Percentiles rank a stretch among this genome's conserved stretches.
phyloP scores from a whole-genome alignment of 2,113 vertebrate species.

The Hypanus sabinus region DNA sequence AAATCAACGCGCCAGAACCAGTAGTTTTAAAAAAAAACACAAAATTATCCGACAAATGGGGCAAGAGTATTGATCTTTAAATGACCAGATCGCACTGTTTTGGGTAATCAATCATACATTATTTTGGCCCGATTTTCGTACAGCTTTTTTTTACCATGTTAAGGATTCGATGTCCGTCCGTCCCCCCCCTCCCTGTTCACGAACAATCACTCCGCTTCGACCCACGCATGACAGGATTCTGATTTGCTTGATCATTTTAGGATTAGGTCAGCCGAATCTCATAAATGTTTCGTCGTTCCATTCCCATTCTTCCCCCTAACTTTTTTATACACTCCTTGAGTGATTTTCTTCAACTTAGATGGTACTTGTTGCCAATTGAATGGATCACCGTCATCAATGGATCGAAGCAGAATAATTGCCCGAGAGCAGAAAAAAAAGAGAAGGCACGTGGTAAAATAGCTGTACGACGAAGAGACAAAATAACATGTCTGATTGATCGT shows the following conservation, averaged over 20 bases:
- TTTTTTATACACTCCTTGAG: too few relatives aligned
- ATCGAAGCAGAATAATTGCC: too few relatives aligned
- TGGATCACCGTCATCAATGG: too few relatives aligned
- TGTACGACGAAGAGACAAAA: background rate
- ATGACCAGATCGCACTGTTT: background rate
- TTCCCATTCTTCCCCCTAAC: background rate
- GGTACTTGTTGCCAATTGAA: too few relatives aligned
- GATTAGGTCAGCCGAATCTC: background rate
- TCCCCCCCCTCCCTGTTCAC: background rate
- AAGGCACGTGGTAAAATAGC: background rate
- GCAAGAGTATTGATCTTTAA: background rate
- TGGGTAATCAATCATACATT: background rate
- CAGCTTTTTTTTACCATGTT: background rate
- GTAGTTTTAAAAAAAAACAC: slow-evolving; percentile 42
- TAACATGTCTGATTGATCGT: background rate
- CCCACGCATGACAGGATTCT: background rate
- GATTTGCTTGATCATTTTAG: background rate
- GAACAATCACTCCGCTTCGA: too few relatives aligned
- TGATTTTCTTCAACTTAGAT: too few relatives aligned
- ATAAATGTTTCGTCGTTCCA: background rate
- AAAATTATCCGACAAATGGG: background rate
- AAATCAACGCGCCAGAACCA: slow-evolving; percentile 40
- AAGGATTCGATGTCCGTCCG: background rate
- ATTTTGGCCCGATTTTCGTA: background rate
- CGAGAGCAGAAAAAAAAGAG: background rate